Base-by-base conservation (phyloP, 2,797 vertebrate species). In the Alauda arvensis region DNA sequence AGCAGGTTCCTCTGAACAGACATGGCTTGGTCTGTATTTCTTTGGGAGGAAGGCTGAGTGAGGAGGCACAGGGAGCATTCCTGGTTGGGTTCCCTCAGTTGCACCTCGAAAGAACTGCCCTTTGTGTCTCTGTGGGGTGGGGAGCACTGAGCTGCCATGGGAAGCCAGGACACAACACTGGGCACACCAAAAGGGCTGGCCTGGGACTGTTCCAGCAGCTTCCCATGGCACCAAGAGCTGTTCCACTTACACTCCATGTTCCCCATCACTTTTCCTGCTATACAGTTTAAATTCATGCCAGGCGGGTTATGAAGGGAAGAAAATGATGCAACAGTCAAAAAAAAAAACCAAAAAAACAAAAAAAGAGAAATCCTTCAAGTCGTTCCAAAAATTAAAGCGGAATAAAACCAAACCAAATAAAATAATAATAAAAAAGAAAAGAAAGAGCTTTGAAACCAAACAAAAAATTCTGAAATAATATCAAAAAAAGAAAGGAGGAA, bases 231-330 rank as follows among this genome's bases (percentile, higher is more conserved):
- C 83, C 81, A 68, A 90, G 40, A 75, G 74, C 83, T 84, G 82
- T 67, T 85, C 48, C 75, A 83, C 75, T 94, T 93, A 82, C 91
- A 49, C 92, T 96, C 91, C 91, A 70, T 39, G 1, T 77, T 71
- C 72, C 92, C 89, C 90, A 92, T 65, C 93, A 78, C 91, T 96
- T 91, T 82, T 96, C 98, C 98, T 98, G 97, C 98, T 98, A 98
- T 98, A 98, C 98, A 98, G 97, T 95, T 96, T 96, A 96, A 96
- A 95, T 94, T 97, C 98, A 98, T 99, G 98, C 98, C 97, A 97
- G 96, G 97, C 95, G 84, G 96, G 94, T 96, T 91, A 92, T 95
- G 95, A 82, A 88, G 95, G 93, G 96, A 96, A 97, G 95, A 95
- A 96, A 97, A 96, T 95, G 93, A 95, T 95, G 96, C 96, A 96